phyloP scores from a whole-genome alignment of 2,797 vertebrate genomes.

The Cuniculus paca region DNA sequence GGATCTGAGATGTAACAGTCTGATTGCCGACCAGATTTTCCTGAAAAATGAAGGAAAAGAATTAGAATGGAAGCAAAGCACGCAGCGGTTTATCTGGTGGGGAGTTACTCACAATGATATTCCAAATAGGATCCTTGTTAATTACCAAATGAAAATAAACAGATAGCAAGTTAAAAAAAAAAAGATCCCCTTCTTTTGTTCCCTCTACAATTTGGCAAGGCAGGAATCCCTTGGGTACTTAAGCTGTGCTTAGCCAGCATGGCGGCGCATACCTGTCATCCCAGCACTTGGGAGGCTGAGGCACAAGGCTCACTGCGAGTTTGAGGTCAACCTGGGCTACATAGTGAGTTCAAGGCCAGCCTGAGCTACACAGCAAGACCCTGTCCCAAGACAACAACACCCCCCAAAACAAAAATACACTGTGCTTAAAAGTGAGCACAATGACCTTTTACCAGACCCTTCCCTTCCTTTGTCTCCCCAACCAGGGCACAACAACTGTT shows the following conservation, averaged over 20 bases:
- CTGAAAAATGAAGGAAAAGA: constrained; percentile 83
- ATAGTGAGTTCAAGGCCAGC: neutral
- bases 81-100: neutral
- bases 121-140: constrained; percentile 13
- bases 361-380: neutral
- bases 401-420: neutral
- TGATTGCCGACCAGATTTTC: constrained; percentile 59
- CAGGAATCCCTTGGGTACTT: neutral
- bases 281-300: neutral
- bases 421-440: neutral
- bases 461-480: neutral
- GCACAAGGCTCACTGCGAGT: neutral
- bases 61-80: constrained; percentile 72
- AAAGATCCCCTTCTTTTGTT: neutral
- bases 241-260: neutral
- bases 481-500: neutral
- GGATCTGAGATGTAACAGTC: constrained; percentile 85
- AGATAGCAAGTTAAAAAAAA: constrained; percentile 1
- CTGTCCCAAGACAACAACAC: neutral
- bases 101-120: neutral
- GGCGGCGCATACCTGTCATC: neutral
- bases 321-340: neutral
- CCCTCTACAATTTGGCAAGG: neutral
- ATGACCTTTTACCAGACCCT: neutral
- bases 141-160: constrained; percentile 48